Percentiles rank a stretch among this genome's conserved stretches.
Evolutionary conservation across 2,888 invertebrate genomes (phyloP).

Genomic region (Cerceris rybyensis): DNA sequence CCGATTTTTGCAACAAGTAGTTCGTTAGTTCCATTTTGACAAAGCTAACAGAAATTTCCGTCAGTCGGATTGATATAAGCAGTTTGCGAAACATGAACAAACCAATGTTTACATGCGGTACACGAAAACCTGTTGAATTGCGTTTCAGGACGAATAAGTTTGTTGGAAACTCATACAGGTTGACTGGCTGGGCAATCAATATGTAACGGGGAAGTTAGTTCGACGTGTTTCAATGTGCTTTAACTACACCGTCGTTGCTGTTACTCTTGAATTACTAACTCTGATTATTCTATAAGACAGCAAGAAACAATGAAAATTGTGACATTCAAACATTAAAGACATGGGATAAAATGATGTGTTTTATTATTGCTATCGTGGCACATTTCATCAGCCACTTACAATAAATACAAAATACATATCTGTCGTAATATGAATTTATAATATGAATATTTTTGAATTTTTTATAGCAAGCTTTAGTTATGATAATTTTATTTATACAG

Average conservation of each 20-base stretch:
- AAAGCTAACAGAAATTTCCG: conserved; percentile 39
- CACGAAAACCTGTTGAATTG: conserved; percentile 68
- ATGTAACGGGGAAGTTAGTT: conserved; percentile 63
- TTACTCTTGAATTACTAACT: conserved; percentile 40
- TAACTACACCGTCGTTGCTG: conserved; percentile 27
- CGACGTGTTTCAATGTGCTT: conserved; percentile 48
- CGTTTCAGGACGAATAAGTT: conserved; percentile 65
- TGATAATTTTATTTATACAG: no score
- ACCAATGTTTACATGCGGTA: conserved; percentile 62
- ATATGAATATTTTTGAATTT: no score
- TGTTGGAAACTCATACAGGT: conserved; percentile 63
- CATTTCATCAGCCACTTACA: no score
- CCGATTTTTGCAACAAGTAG: background rate
- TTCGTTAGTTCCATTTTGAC: conserved; percentile 47
- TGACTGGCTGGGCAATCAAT: conserved; percentile 58
- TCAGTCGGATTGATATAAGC: conserved; percentile 36
- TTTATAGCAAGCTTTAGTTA: no score
- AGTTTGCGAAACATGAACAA: conserved; percentile 59
- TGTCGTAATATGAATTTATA: no score
- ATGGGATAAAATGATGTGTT: no score
- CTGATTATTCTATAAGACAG: conserved; percentile 50
- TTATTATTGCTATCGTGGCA: no score
- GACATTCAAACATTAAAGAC: background rate
- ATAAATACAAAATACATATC: no score
- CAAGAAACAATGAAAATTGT: conserved; percentile 41